These are phyloP conservation scores for Euleptes europaea DNA, from an alignment of 2,113 vertebrate genomes.

Conservation along the genomic window DNA sequence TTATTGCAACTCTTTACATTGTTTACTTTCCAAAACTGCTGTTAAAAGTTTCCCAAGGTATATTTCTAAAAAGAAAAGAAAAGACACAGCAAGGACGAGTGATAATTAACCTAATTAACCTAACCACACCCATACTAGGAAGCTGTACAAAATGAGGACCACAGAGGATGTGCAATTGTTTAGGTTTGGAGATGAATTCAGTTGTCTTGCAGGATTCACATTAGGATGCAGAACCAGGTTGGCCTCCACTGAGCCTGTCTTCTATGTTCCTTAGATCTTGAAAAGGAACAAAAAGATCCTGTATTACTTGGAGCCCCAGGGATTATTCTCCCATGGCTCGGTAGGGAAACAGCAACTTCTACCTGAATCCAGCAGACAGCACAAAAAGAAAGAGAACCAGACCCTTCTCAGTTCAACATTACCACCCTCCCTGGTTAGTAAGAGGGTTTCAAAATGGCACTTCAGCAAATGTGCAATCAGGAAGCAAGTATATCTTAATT, in stretches of 20 bases:
- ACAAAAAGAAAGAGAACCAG: neutral
- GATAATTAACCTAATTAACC: neutral
- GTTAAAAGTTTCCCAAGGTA: no score
- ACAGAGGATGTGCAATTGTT: neutral
- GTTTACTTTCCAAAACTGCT: neutral
- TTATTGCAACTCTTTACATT: neutral
- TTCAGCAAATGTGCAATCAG: neutral
- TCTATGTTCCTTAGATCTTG: neutral
- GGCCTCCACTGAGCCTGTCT: neutral
- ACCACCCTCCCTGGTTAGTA: neutral
- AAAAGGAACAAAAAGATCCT: neutral
- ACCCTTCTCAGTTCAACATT: neutral
- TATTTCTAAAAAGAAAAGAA: neutral
- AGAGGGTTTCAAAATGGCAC: neutral
- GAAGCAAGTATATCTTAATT: no score
- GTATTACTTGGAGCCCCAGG: neutral
- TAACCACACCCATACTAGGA: neutral
- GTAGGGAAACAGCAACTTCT: neutral
- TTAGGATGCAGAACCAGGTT: neutral
- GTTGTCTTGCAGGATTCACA: neutral
- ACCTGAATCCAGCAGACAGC: neutral
- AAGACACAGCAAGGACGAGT: neutral
- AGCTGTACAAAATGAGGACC: neutral
- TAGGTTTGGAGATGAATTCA: neutral
- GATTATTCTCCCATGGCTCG: neutral